phyloP scores from a whole-genome alignment of 2,797 vertebrate species.

The Mareca strepera region DNA sequence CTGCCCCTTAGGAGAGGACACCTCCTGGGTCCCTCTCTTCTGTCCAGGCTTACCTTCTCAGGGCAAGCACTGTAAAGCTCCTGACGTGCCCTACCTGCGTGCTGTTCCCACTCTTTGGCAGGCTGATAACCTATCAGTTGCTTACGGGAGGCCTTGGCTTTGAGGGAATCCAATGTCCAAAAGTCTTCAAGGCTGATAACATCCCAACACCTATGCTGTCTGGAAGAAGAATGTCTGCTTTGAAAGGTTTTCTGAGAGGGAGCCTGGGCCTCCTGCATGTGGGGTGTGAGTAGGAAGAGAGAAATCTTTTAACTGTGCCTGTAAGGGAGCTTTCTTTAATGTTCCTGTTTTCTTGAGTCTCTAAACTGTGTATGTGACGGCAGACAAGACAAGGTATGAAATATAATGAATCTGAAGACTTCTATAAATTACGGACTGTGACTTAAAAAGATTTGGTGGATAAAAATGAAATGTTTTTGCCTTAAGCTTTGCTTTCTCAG shows the following conservation, averaged over 20 bases:
- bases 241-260: neutral
- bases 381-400: neutral
- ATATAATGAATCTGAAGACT: neutral
- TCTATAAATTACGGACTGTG: neutral
- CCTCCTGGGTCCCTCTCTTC: neutral
- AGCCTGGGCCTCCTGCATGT: neutral
- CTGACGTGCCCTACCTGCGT: neutral
- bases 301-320: neutral
- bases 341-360: neutral
- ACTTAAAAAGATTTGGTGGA: neutral
- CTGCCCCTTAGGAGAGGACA: neutral
- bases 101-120: neutral
- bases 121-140: conserved; percentile 10
- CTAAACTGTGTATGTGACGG: neutral
- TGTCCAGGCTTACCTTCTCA: neutral
- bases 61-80: neutral
- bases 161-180: conserved; percentile 34
- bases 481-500: neutral
- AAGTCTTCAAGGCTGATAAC: conserved; percentile 4
- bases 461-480: neutral
- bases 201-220: neutral
- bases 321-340: neutral
- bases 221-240: neutral
- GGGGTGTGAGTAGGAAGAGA: neutral
- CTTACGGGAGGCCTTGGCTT: conserved; percentile 8